These are phyloP conservation scores for Neocrepidodera transversa DNA, from an alignment of 2,888 invertebrate species.

Conservation along the genomic window DNA sequence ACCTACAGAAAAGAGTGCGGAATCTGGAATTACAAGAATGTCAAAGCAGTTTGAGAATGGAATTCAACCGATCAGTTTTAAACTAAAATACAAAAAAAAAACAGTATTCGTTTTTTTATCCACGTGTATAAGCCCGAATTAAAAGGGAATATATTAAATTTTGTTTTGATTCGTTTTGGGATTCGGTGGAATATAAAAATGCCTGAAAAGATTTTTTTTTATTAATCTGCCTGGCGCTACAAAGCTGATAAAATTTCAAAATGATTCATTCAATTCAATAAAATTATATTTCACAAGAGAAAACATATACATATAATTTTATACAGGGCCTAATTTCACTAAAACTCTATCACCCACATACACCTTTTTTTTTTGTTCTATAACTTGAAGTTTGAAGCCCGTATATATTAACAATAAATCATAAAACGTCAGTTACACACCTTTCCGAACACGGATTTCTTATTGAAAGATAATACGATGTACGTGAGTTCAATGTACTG, in stretches of 20 bases:
- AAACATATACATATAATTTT: too few relatives aligned
- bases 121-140: not conserved
- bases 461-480: constrained; percentile 33
- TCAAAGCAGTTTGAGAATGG: not conserved
- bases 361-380: not conserved
- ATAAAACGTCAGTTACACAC: constrained; percentile 18
- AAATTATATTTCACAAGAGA: too few relatives aligned
- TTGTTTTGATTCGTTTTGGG: not conserved
- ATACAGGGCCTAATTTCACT: too few relatives aligned
- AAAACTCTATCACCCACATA: constrained; percentile 16
- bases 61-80: not conserved
- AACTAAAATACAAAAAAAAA: too few relatives aligned
- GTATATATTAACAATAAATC: constrained; percentile 20
- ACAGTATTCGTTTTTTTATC: too few relatives aligned
- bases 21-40: not conserved
- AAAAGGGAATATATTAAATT: not conserved
- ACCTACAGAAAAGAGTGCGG: not conserved
- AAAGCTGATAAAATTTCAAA: too few relatives aligned
- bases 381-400: constrained; percentile 10
- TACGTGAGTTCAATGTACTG: constrained; percentile 34
- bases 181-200: not conserved
- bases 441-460: not conserved
- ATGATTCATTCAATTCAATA: too few relatives aligned
- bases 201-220: too few relatives aligned
- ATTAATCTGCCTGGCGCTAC: too few relatives aligned